These are phyloP conservation scores for Catharus bicknelli DNA, from an alignment of 2,113 vertebrate genomes.

Conservation along the genomic window DNA sequence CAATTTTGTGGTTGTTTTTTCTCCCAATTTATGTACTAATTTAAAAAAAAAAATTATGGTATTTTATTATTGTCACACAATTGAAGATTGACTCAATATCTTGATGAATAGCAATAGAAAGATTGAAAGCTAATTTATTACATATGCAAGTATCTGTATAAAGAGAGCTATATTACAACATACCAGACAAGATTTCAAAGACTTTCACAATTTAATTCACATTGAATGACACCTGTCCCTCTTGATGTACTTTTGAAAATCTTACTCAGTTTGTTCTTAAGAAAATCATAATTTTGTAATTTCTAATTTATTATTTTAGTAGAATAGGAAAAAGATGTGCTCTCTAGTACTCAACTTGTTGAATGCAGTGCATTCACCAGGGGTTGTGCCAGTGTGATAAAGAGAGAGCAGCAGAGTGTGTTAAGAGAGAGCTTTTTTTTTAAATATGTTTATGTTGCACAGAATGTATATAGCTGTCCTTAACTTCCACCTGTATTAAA, in stretches of 20 bases:
- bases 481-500: conserved; percentile 7
- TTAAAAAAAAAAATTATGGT: not conserved
- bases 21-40: not conserved
- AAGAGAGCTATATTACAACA: not conserved
- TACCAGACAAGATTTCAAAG: not conserved
- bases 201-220: not conserved
- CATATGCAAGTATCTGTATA: not conserved
- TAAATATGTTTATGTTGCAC: not conserved
- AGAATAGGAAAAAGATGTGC: not conserved
- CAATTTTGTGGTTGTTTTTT: not conserved
- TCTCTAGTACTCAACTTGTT: not conserved
- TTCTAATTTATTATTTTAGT: conserved; percentile 27
- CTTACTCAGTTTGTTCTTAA: not conserved
- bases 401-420: too few relatives aligned
- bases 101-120: not conserved
- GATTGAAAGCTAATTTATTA: not conserved
- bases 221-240: not conserved
- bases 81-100: not conserved
- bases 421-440: not conserved
- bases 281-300: not conserved
- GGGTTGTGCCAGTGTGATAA: not conserved
- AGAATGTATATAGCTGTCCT: conserved; percentile 24
- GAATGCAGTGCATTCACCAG: not conserved
- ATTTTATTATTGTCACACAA: not conserved
- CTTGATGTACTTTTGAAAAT: not conserved